Base-by-base conservation (phyloP, 2,113 vertebrate genomes). In the Cacatua alba region DNA sequence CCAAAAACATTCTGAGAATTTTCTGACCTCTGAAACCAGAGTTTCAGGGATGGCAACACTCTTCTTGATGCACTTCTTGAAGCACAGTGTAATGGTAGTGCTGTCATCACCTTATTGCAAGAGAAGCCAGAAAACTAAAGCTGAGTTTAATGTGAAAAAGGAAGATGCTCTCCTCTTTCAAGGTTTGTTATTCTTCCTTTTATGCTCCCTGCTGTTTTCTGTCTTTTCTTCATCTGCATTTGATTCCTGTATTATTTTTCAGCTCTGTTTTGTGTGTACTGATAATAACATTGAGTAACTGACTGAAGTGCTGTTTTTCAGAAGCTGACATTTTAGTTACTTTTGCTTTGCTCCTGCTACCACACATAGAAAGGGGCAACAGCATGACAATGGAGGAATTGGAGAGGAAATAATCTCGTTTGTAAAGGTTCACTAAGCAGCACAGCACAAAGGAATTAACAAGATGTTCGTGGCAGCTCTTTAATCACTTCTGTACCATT, bases 361-460 rank as follows among this genome's bases (percentile, higher is more conserved):
- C 80, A 78, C 67, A 84, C 26, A 75, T 51, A 95, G 69, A 95
- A 92, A 79, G 82, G 69, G 92, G 72, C 64, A 88, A 92, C 82
- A 83, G 67, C 87, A 92, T 88, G 44, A 97, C 94, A 97, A 96
- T 97, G 77, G 93, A 87, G 79, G 95, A 96, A 94, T 2, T 90
- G 74, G 91, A 95, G 94, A 95, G 92, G 95, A 94, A 97, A 94
- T 96, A 97, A 97, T 97, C 76, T 85, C 14, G 0, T 97, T 97
- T 97, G 89, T 96, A 83, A 96, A 92, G 95, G 94, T 97, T 97
- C 97, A 96, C 63, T 86, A 96, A 94, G 95, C 96, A 96, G 94
- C 86, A 92, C 43, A 92, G 82, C 84, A 96, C 88, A 97, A 89
- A 94, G 89, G 88, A 96, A 94, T 96, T 96, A 96, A 94, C 91